phyloP scores from a whole-genome alignment of 30 jellyfish, hydroid and myxozoan species.

The Chironex yamaguchii region DNA sequence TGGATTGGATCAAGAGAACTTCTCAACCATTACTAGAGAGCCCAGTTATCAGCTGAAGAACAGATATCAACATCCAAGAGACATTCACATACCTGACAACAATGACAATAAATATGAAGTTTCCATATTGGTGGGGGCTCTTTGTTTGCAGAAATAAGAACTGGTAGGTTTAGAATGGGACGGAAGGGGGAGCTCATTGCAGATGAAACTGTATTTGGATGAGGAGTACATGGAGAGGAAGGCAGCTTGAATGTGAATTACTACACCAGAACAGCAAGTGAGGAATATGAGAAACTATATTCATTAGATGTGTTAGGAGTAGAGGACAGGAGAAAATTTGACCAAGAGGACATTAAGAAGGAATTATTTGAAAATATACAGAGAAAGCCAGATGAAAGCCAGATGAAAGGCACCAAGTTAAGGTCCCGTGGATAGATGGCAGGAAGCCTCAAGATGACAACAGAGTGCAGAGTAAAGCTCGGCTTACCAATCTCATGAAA shows the following conservation, averaged over 20 bases:
- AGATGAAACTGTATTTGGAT: slow-evolving; percentile 58
- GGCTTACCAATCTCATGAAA: slow-evolving; percentile 23
- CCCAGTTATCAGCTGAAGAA: slow-evolving; percentile 36
- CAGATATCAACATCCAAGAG: slow-evolving; percentile 47
- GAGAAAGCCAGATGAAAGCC: too few species aligned
- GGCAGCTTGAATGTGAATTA: background rate
- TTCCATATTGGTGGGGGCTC: slow-evolving; percentile 59
- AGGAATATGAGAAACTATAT: slow-evolving; percentile 27
- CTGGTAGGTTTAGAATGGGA: slow-evolving; percentile 54
- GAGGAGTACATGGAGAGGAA: slow-evolving; percentile 57
- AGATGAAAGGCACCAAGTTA: slow-evolving; percentile 25
- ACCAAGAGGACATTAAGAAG: slow-evolving; percentile 29
- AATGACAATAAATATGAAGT: slow-evolving; percentile 43
- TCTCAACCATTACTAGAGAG: slow-evolving; percentile 20
- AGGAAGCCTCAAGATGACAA: slow-evolving; percentile 58
- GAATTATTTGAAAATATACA: slow-evolving; percentile 52
- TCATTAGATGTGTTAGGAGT: slow-evolving; percentile 49
- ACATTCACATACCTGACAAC: slow-evolving; percentile 40
- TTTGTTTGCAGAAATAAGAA: slow-evolving; percentile 51
- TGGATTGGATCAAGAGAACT: slow-evolving; percentile 46
- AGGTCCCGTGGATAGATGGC: slow-evolving; percentile 66
- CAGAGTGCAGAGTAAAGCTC: slow-evolving; percentile 53
- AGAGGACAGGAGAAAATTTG: slow-evolving; percentile 62
- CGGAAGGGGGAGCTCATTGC: slow-evolving; percentile 48
- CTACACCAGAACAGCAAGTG: slow-evolving; percentile 46